These are phyloP conservation scores for Meteorus cinctellus DNA, from an alignment of 2,888 invertebrate species.

Conservation along the genomic window DNA sequence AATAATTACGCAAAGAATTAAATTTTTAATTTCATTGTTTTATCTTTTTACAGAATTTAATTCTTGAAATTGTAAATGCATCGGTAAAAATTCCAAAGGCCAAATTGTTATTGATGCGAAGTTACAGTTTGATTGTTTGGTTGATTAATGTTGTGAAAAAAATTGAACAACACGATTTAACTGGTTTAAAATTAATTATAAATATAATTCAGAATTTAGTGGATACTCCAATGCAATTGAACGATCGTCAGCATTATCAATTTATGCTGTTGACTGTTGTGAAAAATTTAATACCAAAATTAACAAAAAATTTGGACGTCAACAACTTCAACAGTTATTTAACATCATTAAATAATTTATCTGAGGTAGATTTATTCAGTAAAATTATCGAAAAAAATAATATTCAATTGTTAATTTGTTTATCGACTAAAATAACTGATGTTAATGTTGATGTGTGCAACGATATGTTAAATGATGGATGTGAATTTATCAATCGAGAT, in stretches of 20 bases:
- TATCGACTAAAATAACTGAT: constrained; percentile 50
- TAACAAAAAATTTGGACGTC: constrained; percentile 52
- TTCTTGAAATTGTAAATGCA: constrained; percentile 79
- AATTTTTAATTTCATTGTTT: constrained; percentile 11
- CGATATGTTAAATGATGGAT: constrained; percentile 67
- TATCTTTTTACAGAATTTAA: constrained; percentile 72
- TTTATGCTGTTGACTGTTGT: constrained; percentile 56
- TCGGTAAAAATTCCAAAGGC: constrained; percentile 80
- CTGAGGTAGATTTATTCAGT: constrained; percentile 56
- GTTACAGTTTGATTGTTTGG: constrained; percentile 84
- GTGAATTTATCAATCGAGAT: constrained; percentile 54
- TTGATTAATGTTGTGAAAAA: constrained; percentile 72
- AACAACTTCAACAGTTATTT: constrained; percentile 52
- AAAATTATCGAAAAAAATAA: constrained; percentile 56
- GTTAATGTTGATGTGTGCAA: constrained; percentile 65
- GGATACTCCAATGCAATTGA: constrained; percentile 48
- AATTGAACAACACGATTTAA: constrained; percentile 53
- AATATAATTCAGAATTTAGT: constrained; percentile 61
- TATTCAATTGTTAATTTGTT: constrained; percentile 58
- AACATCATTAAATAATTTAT: constrained; percentile 52
- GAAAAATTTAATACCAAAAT: constrained; percentile 49
- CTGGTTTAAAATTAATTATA: constrained; percentile 56
- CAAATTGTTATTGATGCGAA: constrained; percentile 79
- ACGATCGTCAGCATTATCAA: constrained; percentile 52
- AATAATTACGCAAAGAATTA: neutral